Base-by-base conservation (phyloP, 2,797 vertebrate species). In the Chanos chanos region DNA sequence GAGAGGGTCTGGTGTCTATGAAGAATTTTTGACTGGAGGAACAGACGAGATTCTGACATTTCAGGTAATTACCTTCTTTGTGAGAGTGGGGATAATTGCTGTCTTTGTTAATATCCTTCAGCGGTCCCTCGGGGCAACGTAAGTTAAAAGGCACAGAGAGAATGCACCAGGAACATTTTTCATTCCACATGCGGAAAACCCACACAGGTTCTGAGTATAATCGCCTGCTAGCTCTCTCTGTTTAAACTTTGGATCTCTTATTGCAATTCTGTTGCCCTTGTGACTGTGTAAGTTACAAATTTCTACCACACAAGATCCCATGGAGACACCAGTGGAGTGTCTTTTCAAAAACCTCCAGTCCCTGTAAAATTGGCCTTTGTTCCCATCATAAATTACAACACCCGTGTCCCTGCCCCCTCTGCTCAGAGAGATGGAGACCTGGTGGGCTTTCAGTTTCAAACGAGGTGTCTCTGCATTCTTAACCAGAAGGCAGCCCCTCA, bases 281-380 rank as follows among this genome's bases (percentile, higher is more conserved):
- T 50, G 27, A 33, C 6, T 69, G 21, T 77, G 57, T 33, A n/a
- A n/a, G n/a, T n/a, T n/a, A n/a, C n/a, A n/a, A n/a, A n/a, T n/a
- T n/a, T n/a, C n/a, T n/a, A n/a, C n/a, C n/a, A n/a, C n/a, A n/a
- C n/a, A n/a, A n/a, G n/a, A n/a, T 28, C n/a, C 74, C 73, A 57
- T 77, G 74, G 80, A 77, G 76, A 79, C 70, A 53, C 43, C 30
- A 3, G 9, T 55, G 65, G 67, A 61, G 57, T 65, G 45, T 47
- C 61, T n/a, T 28, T 39, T 52, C 72, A 72, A 62, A 61, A 5
- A 40, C n/a, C 15, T 39, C 16, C 5, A 22, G 16, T 72, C 34
- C 49, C 60, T 68, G 57, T 82, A 70, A 83, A 82, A 75, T 48
- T 4, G 39, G 56, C 71, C 70, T 64, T 79, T 77, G 37, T 78